Percentiles rank a stretch among this genome's conserved stretches.
Evolutionary conservation across 30 jellyfish, hydroid and myxozoan species (phyloP).

Genomic region (Chrysaora quinquecirrha): DNA sequence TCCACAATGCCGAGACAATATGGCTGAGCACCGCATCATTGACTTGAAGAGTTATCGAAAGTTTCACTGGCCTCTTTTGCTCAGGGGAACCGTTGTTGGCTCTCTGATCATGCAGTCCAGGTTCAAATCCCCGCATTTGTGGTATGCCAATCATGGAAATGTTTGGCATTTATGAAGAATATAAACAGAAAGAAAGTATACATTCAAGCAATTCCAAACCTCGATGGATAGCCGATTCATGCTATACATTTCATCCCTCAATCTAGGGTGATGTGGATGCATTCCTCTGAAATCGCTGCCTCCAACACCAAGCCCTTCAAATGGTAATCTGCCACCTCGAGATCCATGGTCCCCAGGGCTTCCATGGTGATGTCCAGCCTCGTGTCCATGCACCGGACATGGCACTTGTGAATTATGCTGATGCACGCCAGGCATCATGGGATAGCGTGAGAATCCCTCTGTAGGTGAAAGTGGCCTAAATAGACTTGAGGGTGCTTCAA

Average conservation of each 20-base stretch:
- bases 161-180: too few species aligned
- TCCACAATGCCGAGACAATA: too few species aligned
- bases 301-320: constrained; percentile 67
- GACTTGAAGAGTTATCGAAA: too few species aligned
- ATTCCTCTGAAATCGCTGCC: constrained; percentile 72
- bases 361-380: constrained; percentile 91
- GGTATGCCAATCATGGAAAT: too few species aligned
- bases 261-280: constrained; percentile 88
- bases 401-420: constrained; percentile 84
- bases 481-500: constrained; percentile 62
- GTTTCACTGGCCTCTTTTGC: too few species aligned
- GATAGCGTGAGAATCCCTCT: constrained; percentile 75
- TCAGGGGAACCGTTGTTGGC: too few species aligned
- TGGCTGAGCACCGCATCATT: too few species aligned
- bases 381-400: constrained; percentile 99
- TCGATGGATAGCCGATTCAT: constrained; percentile 73
- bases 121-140: too few species aligned
- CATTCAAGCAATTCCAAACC: too few species aligned
- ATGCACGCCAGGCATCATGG: constrained; percentile 71
- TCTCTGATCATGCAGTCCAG: too few species aligned
- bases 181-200: too few species aligned
- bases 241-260: constrained; percentile 83
- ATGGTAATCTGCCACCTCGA: constrained; percentile 84
- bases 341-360: constrained; percentile 78
- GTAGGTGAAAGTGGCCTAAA: constrained; percentile 92